Evolutionary conservation across 92 coral and sea anemone genomes (phyloP).

Genomic region (Zoanthus sociatus): DNA sequence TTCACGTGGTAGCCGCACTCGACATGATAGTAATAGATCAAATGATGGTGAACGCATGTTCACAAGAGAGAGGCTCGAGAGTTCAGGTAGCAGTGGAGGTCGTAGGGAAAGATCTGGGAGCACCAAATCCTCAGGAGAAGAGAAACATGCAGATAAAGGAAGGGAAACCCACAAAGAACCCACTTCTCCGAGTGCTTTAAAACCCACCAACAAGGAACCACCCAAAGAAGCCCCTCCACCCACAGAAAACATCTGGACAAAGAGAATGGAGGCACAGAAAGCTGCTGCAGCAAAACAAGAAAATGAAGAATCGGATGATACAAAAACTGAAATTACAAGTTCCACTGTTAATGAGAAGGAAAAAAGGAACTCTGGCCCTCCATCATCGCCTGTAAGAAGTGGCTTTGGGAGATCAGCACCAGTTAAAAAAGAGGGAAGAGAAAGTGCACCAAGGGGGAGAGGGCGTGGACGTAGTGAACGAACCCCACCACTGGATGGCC

Average conservation of each 20-base stretch:
- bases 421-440: slow-evolving; percentile 61
- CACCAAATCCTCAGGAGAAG: slow-evolving; percentile 76
- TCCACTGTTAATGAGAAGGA: slow-evolving; percentile 28
- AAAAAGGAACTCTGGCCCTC: slow-evolving; percentile 48
- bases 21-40: slow-evolving; percentile 82
- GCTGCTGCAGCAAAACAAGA: slow-evolving; percentile 52
- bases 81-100: slow-evolving; percentile 46
- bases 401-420: slow-evolving; percentile 52
- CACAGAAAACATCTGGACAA: slow-evolving; percentile 81
- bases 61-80: slow-evolving; percentile 60
- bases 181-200: slow-evolving; percentile 31
- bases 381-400: slow-evolving; percentile 67
- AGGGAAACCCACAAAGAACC: slow-evolving; percentile 48
- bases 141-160: slow-evolving; percentile 49
- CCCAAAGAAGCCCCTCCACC: slow-evolving; percentile 78
- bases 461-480: slow-evolving; percentile 87
- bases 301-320: slow-evolving; percentile 13
- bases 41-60: slow-evolving; percentile 75
- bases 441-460: slow-evolving; percentile 72
- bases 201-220: slow-evolving; percentile 42
- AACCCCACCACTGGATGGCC: slow-evolving; percentile 34
- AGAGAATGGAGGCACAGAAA: slow-evolving; percentile 82
- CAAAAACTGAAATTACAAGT: background rate
- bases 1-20: slow-evolving; percentile 68
- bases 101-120: slow-evolving; percentile 68